Evolutionary conservation across 2,113 vertebrate species (phyloP), one percentile per base, ranked within the genome.

Genomic region (Monopterus albus): DNA sequence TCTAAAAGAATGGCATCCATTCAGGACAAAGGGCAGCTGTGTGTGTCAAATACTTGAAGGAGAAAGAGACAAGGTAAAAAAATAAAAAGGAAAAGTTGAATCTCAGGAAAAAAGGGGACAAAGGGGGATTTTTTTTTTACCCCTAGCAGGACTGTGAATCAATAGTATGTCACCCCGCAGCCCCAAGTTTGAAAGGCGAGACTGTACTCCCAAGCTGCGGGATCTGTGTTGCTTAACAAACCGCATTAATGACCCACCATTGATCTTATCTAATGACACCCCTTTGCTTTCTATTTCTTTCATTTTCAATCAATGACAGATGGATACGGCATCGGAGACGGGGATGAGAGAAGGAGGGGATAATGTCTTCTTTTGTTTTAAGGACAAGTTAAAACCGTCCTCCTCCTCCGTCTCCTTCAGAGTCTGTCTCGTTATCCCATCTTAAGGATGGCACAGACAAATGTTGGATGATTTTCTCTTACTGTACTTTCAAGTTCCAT

Each of bases 291-390:
- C 83, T 61, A 84, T 92, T 87, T 78, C 92, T 92, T 92, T 93
- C 89, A 93, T 93, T 93, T 92, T 86, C 83, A 89, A 89, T 93
- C 92, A 75, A 93, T 93, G 89, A 81, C 90, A 89, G 85, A 86
- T 89, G 88, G 87, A 88, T 91, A 73, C 74, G 46, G 78, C 88
- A 81, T 87, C 61, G 73, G 75, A 91, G 91, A 85, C 78, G 42
- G 73, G 84, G 86, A 88, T 91, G 82, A 91, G 87, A 85, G 84
- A 67, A 53, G 45, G 81, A 71, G 84, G 84, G 92, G 92, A 92
- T 94, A 90, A 93, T 35, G 82, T 91, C 84, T 91, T 85, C 89
- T 91, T 92, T 92, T 89, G 86, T 91, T 92, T 93, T 93, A 92
- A 94, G 91, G 89, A 91, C 88, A 76, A 90, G 90, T 91, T 91